These are phyloP conservation scores for Glaucidium brasilianum DNA, from an alignment of 2,113 vertebrate species.

Conservation along the genomic window DNA sequence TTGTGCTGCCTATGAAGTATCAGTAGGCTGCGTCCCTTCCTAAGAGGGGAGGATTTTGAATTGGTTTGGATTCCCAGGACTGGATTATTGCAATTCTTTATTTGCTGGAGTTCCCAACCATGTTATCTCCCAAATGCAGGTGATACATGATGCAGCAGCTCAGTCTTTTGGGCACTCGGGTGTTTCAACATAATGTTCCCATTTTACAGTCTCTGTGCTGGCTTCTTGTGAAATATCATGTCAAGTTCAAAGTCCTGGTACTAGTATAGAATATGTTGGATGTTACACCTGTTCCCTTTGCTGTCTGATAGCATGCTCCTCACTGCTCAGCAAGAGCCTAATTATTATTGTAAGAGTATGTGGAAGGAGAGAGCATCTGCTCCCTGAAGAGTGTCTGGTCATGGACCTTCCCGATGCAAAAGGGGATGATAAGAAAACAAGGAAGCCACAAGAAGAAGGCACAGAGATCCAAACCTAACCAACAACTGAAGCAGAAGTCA, in stretches of 20 bases:
- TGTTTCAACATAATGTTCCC: not conserved
- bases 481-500: not conserved
- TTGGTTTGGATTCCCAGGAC: not conserved
- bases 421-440: not conserved
- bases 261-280: not conserved
- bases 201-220: not conserved
- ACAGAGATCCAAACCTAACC: not conserved
- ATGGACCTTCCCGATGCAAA: not conserved
- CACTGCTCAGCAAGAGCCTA: not conserved
- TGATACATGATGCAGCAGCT: conserved; percentile 6
- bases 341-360: not conserved
- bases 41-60: not conserved
- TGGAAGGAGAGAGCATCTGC: rapidly evolving
- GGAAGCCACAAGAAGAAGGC: not conserved
- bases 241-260: not conserved
- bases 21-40: not conserved
- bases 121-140: conserved; percentile 35
- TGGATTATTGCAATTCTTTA: conserved; percentile 51
- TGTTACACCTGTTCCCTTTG: not conserved
- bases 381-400: not conserved
- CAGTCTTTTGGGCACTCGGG: not conserved
- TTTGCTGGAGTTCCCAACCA: not conserved
- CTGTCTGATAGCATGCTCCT: not conserved
- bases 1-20: not conserved
- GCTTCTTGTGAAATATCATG: not conserved